These are phyloP conservation scores for Cydia strobilella DNA, from an alignment of 1,140 invertebrate species.

Conservation along the genomic window DNA sequence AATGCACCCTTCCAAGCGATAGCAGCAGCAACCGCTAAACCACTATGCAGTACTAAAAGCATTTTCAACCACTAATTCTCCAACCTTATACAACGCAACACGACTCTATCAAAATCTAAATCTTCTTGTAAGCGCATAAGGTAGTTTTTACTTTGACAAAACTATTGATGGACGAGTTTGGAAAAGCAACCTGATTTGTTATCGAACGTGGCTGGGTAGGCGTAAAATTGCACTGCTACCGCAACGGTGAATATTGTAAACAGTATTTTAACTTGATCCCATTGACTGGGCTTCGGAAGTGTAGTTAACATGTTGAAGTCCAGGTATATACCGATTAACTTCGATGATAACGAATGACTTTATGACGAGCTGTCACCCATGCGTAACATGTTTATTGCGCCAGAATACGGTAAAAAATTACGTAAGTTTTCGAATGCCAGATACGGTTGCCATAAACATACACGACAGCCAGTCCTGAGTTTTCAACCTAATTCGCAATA, in stretches of 20 bases:
- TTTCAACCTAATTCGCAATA: too few species aligned
- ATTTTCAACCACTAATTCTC: background rate
- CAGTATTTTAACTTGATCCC: conserved; percentile 1
- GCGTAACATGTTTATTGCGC: background rate
- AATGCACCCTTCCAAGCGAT: background rate
- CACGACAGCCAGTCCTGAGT: too few species aligned
- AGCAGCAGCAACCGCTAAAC: conserved; percentile 1
- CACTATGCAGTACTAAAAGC: conserved; percentile 17
- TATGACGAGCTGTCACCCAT: too few species aligned
- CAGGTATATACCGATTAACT: too few species aligned
- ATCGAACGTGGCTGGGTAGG: conserved; percentile 29
- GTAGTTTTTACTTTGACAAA: background rate
- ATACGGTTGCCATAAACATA: too few species aligned
- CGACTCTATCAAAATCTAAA: background rate
- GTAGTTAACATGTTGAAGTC: background rate
- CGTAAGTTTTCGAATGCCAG: too few species aligned
- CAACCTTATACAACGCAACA: background rate
- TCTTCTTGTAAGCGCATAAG: background rate
- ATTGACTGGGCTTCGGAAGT: background rate
- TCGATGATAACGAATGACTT: too few species aligned
- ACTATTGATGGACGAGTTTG: background rate
- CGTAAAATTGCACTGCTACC: conserved; percentile 25
- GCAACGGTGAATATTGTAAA: background rate
- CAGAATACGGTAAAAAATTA: background rate
- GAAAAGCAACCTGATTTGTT: background rate